Evolutionary conservation across 2,888 invertebrate genomes (phyloP).

Genomic region (Amphipoea oculea): DNA sequence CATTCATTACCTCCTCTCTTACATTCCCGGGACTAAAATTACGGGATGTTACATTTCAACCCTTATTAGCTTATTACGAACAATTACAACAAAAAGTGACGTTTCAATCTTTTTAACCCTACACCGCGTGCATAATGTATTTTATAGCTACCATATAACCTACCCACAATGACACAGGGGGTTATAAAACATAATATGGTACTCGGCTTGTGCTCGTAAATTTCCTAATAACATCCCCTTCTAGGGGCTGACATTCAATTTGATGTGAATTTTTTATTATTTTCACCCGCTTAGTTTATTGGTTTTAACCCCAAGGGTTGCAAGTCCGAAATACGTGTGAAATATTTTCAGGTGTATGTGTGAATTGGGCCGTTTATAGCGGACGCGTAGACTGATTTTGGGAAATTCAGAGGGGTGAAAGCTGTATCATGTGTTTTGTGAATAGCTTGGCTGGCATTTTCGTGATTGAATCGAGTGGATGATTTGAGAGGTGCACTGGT

Average conservation of each 20-base stretch:
- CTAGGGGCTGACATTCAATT: conserved; percentile 69
- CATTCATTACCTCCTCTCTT: conserved; percentile 38
- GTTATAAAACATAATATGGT: conserved; percentile 72
- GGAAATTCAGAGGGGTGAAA: conserved; percentile 39
- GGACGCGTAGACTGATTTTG: conserved; percentile 45
- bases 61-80: conserved; percentile 57
- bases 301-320: conserved; percentile 61
- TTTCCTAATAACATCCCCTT: conserved; percentile 70
- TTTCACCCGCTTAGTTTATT: conserved; percentile 64
- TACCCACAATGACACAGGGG: conserved; percentile 65
- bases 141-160: conserved; percentile 67
- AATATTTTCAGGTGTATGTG: conserved; percentile 56
- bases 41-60: conserved; percentile 46
- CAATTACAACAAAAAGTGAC: conserved; percentile 63
- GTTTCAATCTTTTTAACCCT: conserved; percentile 68
- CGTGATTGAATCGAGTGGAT: conserved; percentile 49
- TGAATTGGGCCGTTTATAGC: conserved; percentile 51
- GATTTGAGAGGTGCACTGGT: conserved; percentile 40
- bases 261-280: conserved; percentile 70
- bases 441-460: conserved; percentile 46
- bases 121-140: conserved; percentile 64
- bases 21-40: conserved; percentile 36
- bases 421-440: conserved; percentile 50
- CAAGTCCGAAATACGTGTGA: conserved; percentile 56
- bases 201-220: conserved; percentile 68